Percentiles rank a stretch among this genome's conserved stretches.
phyloP scores from a whole-genome alignment of 2,888 invertebrate species.

The Aleiodes testaceus region DNA sequence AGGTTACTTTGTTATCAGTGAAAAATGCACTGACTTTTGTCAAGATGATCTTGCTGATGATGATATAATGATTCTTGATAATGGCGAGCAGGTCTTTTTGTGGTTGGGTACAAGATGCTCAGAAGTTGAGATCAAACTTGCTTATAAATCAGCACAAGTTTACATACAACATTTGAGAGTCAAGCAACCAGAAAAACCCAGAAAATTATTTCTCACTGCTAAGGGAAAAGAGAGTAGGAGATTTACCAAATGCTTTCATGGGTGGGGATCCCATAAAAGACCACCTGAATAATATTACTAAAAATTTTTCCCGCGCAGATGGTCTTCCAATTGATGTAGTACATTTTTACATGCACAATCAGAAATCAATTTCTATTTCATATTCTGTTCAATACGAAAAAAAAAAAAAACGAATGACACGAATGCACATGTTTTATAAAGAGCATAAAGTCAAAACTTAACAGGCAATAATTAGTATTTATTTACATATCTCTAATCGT shows the following conservation, averaged over 20 bases:
- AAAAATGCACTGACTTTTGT: constrained; percentile 98
- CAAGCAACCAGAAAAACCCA: constrained; percentile 91
- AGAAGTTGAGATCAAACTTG: constrained; percentile 98
- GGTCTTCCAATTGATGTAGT: constrained; percentile 18
- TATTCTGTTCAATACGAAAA: not conserved
- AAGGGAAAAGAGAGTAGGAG: constrained; percentile 96
- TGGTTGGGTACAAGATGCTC: constrained; percentile 98
- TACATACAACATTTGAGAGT: constrained; percentile 98
- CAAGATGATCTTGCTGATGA: constrained; percentile 99
- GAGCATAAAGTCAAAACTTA: constrained; percentile 17
- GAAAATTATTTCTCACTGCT: constrained; percentile 94
- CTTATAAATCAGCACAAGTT: constrained; percentile 98
- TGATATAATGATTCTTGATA: constrained; percentile 99
- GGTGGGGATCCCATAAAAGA: constrained; percentile 94
- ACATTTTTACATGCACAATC: constrained; percentile 11
- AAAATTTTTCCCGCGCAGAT: not conserved
- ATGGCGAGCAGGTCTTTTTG: constrained; percentile 97
- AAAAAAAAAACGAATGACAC: constrained; percentile 12
- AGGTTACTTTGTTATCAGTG: constrained; percentile 98
- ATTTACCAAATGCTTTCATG: constrained; percentile 99
- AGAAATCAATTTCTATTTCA: not conserved
- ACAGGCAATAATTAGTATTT: constrained; percentile 7
- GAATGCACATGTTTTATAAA: not conserved
- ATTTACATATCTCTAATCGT: constrained; percentile 29
- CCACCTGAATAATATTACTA: constrained; percentile 79